Evolutionary conservation across 2,888 invertebrate species (phyloP), one percentile per base, ranked within the genome.

Genomic region (Crocallis elinguaria): DNA sequence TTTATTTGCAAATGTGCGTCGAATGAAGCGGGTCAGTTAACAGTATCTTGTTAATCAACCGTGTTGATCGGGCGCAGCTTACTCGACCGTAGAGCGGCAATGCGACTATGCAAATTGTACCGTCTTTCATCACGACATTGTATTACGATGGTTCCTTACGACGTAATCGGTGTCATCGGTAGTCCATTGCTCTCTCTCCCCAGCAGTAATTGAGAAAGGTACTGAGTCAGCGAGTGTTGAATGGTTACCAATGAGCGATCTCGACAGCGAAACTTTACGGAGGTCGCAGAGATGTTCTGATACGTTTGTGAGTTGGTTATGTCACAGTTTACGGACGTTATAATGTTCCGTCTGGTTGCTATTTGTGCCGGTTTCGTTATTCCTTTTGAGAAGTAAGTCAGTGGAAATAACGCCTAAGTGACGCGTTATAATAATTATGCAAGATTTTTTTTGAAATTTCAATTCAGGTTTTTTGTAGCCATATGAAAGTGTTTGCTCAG

Each of bases 281-380:
- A 68, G 82, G 77, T 79, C 79, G 75, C 62, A 61, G 57, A 77
- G 82, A 82, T 80, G 71, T 61, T 61, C 62, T 66, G 73, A 78
- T 80, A 81, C 62, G 62, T 77, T 77, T 77, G 75, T 75, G 63
- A 67, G 60, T 60, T 62, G 53, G 73, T 88, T 83, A 86, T 82
- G 83, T 84, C 84, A 84, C 74, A 72, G 79, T 77, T 67, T 69
- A 51, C 62, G 54, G 62, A 60, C 60, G 68, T 73, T 60, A 75
- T 75, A 76, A 84, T 86, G 85, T 86, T 84, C 80, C 82, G 78
- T 75, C 69, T 79, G 77, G 77, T 69, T 86, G 84, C 67, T 68
- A 76, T 79, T 82, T 66, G 73, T 75, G 79, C 67, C 72, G 51
- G 59, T 60, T 67, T 66, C 63, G 64, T 69, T 66, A 70, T 66